A percentile compares a stretch with the other conserved stretches of the same genome.
Conservation (phyloP, 37 sponge, comb jelly and placozoan species). For the Corticium candelabrum region DNA sequence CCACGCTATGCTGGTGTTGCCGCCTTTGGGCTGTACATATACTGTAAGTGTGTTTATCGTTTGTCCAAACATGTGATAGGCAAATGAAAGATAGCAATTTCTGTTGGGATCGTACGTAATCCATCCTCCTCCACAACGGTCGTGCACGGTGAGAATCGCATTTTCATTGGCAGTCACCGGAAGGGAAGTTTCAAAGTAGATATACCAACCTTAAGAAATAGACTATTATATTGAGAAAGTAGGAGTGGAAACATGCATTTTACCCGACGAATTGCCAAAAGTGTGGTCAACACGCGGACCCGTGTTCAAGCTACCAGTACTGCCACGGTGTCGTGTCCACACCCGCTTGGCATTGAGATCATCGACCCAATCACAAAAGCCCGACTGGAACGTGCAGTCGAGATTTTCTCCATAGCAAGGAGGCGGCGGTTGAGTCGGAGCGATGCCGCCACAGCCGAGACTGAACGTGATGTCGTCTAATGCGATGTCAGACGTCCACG, state of each 20-base stretch:
- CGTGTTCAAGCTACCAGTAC: not conserved
- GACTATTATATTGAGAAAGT: too few species aligned
- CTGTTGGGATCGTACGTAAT: not conserved
- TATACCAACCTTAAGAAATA: too few species aligned
- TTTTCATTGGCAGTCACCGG: not conserved
- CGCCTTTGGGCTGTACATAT: not conserved
- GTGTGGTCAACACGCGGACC: not conserved
- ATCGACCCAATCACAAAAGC: not conserved
- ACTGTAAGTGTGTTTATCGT: not conserved
- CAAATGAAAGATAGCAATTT: not conserved
- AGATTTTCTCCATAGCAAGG: not conserved
- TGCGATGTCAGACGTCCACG: not conserved
- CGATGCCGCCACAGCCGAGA: not conserved
- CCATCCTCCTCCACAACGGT: not conserved
- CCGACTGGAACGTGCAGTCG: slow-evolving; percentile 1
- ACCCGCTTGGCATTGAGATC: not conserved
- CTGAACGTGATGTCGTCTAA: slow-evolving; percentile 6
- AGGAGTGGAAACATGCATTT: too few species aligned
- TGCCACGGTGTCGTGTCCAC: not conserved
- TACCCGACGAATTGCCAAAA: not conserved
- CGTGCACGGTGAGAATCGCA: not conserved
- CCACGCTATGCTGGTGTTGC: not conserved
- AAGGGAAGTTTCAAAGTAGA: not conserved
- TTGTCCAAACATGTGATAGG: not conserved
- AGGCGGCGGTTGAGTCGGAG: slow-evolving; percentile 3